Evolutionary conservation across 92 coral and sea anemone genomes (phyloP).

Genomic region (Epizoanthus ramosus): DNA sequence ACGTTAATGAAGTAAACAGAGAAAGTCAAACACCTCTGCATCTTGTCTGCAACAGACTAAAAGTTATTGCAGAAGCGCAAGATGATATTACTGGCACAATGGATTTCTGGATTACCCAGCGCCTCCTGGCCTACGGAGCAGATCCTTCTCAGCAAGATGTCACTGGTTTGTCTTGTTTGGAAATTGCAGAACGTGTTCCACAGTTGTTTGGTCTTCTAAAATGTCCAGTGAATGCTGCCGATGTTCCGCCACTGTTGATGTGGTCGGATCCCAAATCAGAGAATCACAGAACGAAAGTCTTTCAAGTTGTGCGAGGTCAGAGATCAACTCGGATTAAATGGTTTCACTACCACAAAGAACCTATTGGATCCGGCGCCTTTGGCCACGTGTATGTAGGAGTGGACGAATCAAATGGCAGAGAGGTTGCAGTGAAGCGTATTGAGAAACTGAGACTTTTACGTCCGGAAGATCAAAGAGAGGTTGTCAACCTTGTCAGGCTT

Average conservation of each 20-base stretch:
- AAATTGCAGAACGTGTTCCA: conserved; percentile 13
- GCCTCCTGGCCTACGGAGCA: conserved; percentile 17
- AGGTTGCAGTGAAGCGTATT: conserved; percentile 43
- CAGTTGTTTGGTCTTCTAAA: background rate
- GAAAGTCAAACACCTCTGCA: conserved; percentile 9
- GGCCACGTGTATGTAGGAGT: conserved; percentile 45
- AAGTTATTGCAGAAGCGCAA: background rate
- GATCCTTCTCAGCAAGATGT: background rate
- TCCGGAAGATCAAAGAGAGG: conserved; percentile 40
- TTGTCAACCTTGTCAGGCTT: conserved; percentile 10
- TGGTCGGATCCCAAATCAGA: conserved; percentile 21
- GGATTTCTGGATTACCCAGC: background rate
- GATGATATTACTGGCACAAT: background rate
- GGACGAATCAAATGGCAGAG: conserved; percentile 37
- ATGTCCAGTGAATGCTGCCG: background rate
- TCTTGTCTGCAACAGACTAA: background rate
- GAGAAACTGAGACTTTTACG: conserved; percentile 12
- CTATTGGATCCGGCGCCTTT: conserved; percentile 30
- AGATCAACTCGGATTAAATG: background rate
- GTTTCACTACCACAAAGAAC: conserved; percentile 6
- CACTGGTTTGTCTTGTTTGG: background rate
- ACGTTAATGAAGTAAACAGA: background rate
- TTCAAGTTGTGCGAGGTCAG: conserved; percentile 27
- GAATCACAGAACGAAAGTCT: background rate
- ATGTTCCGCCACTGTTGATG: conserved; percentile 5